Percentiles rank a stretch among this genome's conserved stretches.
Conservation (phyloP, 1,140 invertebrate genomes). For the Philopotamus ludificatus region DNA sequence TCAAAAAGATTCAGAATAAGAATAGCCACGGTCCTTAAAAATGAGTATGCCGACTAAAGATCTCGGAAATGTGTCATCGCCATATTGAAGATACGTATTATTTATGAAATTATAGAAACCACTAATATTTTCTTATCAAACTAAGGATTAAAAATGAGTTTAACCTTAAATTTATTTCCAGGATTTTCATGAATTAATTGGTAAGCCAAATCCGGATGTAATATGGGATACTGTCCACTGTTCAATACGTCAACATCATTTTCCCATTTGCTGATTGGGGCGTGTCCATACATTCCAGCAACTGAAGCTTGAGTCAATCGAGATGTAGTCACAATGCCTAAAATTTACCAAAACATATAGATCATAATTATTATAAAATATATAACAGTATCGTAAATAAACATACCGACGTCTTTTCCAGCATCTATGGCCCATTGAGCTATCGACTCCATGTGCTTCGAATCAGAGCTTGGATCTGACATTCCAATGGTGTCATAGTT, state of each 20-base stretch:
- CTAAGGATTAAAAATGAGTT: background rate
- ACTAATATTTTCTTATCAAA: too few relatives aligned
- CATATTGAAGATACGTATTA: too few relatives aligned
- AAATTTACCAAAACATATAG: background rate
- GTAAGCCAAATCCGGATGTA: conserved; percentile 55
- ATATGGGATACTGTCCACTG: conserved; percentile 47
- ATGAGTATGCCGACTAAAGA: too few relatives aligned
- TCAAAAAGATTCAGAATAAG: too few relatives aligned
- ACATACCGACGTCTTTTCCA: conserved; percentile 52
- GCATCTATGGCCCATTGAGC: conserved; percentile 72
- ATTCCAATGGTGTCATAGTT: conserved; percentile 60
- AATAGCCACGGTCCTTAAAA: too few relatives aligned
- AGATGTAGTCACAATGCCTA: conserved; percentile 70
- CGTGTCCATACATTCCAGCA: conserved; percentile 74
- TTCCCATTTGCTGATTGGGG: conserved; percentile 77
- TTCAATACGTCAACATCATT: conserved; percentile 62
- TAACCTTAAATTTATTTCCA: conserved; percentile 54
- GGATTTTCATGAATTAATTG: conserved; percentile 66
- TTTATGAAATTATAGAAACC: too few relatives aligned
- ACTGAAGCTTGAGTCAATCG: conserved; percentile 74
- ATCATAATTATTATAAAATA: background rate
- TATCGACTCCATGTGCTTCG: conserved; percentile 62
- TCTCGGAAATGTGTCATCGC: too few relatives aligned
- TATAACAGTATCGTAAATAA: background rate
- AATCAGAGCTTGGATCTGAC: conserved; percentile 28